Evolutionary conservation across 2,888 invertebrate species (phyloP), one percentile per base, ranked within the genome.

Genomic region (Ceriagrion tenellum): DNA sequence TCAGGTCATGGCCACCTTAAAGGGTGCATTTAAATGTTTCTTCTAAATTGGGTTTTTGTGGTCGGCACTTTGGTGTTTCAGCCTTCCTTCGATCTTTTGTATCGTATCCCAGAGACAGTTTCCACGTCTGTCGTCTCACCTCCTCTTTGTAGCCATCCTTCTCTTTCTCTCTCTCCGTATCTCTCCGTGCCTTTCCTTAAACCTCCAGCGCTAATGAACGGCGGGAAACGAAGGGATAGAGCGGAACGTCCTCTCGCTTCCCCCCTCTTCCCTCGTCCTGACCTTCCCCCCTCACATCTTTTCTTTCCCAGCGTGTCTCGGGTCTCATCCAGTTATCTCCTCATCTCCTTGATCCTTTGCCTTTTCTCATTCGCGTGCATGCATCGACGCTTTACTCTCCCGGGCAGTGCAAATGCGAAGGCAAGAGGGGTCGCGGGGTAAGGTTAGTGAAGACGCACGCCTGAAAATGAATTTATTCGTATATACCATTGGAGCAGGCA

Each of bases 201-300:
- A 47, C 47, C 47, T 47, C 47, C 47, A 26, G 69, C 74, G 69
- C 93, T 74, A 74, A 93, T 93, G 93, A 93, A 93, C 93, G 47
- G 55, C 55, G 63, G 93, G 93, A 69, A 93, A n/a, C 93, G 93
- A 47, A 35, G 35, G 40, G 91, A 63, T 20, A 91, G 40, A 56
- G 40, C 35, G 63, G 63, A 35, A 91, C 91, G 59, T 35, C 30
- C 8, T 4, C 8, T 8, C 47, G 8, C 8, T 47, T 16, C n/a
- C 55, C n/a, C 89, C 12, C 55, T 47, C n/a, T n/a, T n/a, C 30
- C 55, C 35, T 89, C 30, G 18, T 13, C 55, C 89, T 23, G n/a
- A 23, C 89, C 12, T 89, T 89, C 47, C 8, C 47, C 8, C 8
- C 47, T 59, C 59, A 2, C 56, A 55, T 56, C 56, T 90, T 12